Conservation (phyloP, 2,113 vertebrate genomes). For the Dasyurus viverrinus region DNA sequence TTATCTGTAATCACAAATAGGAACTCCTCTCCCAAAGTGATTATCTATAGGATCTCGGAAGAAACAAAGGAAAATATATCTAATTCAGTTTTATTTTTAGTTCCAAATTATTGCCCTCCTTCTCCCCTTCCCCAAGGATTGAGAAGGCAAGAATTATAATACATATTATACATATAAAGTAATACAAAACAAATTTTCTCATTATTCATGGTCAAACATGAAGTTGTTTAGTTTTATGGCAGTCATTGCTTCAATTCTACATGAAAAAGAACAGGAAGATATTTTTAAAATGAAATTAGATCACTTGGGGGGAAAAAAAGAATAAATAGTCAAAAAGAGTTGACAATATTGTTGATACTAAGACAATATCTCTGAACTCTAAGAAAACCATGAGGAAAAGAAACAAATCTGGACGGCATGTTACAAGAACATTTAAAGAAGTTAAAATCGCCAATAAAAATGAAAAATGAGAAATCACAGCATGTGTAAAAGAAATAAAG, state of each 20-base stretch:
- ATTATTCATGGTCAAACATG: background rate
- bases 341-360: background rate
- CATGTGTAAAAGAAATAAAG: background rate
- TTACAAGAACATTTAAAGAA: background rate
- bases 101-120: background rate
- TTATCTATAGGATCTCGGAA: background rate
- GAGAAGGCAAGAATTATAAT: background rate
- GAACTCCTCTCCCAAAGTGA: background rate
- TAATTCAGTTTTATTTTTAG: background rate
- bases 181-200: background rate
- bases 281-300: background rate
- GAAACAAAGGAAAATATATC: background rate
- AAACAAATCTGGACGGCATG: background rate
- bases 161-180: background rate
- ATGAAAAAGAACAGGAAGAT: background rate
- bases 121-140: background rate
- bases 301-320: background rate
- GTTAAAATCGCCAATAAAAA: background rate
- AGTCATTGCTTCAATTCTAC: no score
- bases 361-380: background rate
- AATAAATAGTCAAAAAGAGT: background rate
- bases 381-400: background rate
- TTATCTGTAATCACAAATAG: background rate
- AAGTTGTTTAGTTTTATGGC: no score
- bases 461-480: background rate